Percentiles rank a stretch among this genome's conserved stretches.
These are phyloP conservation scores for Tauraco hartlaubi DNA, from an alignment of 2,797 vertebrate species.

Conservation along the genomic window DNA sequence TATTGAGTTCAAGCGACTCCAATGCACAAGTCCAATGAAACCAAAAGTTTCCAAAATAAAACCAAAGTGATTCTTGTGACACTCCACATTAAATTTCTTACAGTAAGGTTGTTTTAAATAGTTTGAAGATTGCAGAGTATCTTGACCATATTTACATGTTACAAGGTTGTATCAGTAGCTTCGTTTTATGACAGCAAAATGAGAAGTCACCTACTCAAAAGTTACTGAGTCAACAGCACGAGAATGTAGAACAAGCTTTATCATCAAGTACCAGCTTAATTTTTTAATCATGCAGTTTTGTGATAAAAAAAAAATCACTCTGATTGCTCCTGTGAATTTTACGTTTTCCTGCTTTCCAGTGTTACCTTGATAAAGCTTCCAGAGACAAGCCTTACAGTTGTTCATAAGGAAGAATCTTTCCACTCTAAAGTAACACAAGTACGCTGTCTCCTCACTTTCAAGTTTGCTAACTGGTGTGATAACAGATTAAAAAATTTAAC, in stretches of 20 bases:
- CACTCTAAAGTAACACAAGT: neutral
- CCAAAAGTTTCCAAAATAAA: neutral
- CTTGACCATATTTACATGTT: neutral
- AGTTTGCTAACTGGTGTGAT: constrained; percentile 51
- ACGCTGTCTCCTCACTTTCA: neutral
- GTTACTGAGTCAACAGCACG: neutral
- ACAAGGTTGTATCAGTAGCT: neutral
- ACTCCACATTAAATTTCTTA: neutral
- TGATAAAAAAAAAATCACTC: neutral
- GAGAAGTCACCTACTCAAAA: neutral
- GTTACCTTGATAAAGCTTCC: constrained; percentile 63
- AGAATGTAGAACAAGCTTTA: neutral
- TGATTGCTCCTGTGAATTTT: neutral
- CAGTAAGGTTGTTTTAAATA: neutral
- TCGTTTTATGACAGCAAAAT: neutral
- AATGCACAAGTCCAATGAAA: neutral
- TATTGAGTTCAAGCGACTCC: neutral
- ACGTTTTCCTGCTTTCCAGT: constrained; percentile 42
- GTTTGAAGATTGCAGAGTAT: neutral
- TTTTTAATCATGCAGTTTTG: neutral
- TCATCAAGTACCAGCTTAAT: neutral
- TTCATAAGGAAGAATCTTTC: neutral
- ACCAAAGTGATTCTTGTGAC: neutral
- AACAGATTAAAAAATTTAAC: neutral
- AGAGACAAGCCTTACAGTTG: constrained; percentile 10